phyloP scores from a whole-genome alignment of 2,113 vertebrate species.

The Castor canadensis region DNA sequence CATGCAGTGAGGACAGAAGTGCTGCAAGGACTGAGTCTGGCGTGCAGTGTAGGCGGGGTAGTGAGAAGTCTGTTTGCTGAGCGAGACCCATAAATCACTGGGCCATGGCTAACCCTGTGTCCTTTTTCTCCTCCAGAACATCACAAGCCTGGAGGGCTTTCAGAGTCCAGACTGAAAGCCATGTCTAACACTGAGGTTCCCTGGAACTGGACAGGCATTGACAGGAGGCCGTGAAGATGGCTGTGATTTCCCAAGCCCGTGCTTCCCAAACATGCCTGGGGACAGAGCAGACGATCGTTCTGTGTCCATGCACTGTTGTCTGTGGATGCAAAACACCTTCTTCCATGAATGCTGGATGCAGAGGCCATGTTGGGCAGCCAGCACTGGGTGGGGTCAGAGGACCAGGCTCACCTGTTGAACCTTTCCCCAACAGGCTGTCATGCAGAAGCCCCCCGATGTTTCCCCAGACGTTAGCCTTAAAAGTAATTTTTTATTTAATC shows the following conservation, averaged over 20 bases:
- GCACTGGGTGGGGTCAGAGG: not conserved
- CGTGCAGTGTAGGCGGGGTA: no score
- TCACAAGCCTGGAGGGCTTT: not conserved
- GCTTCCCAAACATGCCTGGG: not conserved
- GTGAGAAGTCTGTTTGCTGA: not conserved
- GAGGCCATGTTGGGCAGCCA: rapidly evolving
- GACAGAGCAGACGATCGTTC: no score
- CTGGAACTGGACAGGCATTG: not conserved
- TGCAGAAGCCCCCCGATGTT: not conserved
- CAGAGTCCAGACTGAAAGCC: constrained; percentile 74
- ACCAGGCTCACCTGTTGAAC: not conserved
- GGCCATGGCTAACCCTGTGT: not conserved
- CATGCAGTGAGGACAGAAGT: not conserved
- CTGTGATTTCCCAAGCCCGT: not conserved
- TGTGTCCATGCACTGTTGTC: rapidly evolving
- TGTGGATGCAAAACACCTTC: not conserved
- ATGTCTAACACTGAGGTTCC: not conserved
- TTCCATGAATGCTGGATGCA: not conserved
- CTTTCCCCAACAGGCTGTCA: not conserved
- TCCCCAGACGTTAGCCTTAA: not conserved
- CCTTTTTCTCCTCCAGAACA: constrained; percentile 46
- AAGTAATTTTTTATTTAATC: constrained; percentile 4
- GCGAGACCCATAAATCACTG: not conserved
- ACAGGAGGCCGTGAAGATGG: not conserved
- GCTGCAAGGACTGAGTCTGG: not conserved